Conservation (phyloP, 64 coral and sea anemone species). For the Trachythela sp. region DNA sequence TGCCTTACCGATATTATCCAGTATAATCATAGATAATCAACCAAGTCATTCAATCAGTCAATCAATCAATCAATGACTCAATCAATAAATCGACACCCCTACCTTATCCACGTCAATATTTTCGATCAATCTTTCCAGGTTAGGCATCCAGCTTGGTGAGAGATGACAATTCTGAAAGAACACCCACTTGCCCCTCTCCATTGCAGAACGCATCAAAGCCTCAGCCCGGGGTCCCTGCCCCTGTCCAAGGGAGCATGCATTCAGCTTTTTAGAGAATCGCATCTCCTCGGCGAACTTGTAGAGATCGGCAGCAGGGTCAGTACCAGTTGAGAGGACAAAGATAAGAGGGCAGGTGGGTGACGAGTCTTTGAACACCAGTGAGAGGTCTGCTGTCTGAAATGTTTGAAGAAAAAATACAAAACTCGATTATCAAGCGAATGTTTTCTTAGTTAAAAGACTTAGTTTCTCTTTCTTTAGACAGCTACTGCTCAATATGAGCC, state of each 20-base stretch:
- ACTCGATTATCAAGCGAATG: background rate
- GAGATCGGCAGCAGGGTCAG: conserved; percentile 91
- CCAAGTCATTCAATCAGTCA: too few relatives aligned
- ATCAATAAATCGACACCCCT: background rate
- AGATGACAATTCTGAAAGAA: conserved; percentile 99
- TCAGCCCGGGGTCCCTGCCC: conserved; percentile 98
- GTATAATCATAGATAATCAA: too few relatives aligned
- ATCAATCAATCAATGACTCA: too few relatives aligned
- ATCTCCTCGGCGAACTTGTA: conserved; percentile 99
- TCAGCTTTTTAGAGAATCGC: conserved; percentile 96
- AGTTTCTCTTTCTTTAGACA: too few relatives aligned
- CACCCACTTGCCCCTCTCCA: conserved; percentile 97
- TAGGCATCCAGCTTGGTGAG: conserved; percentile 85
- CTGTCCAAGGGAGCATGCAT: conserved; percentile 84
- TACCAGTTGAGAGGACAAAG: conserved; percentile 90
- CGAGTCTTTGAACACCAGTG: conserved; percentile 94
- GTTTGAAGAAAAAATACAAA: background rate
- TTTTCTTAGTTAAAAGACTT: too few relatives aligned
- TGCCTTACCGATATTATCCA: too few relatives aligned
- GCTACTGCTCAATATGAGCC: too few relatives aligned
- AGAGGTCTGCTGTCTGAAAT: conserved; percentile 80
- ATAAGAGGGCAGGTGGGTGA: conserved; percentile 85
- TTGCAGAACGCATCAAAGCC: conserved; percentile 86
- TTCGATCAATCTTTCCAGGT: conserved; percentile 76
- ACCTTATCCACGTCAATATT: conserved; percentile 98